Evolutionary conservation across 2,113 vertebrate genomes (phyloP).

Genomic region (Tragelaphus imberbis): DNA sequence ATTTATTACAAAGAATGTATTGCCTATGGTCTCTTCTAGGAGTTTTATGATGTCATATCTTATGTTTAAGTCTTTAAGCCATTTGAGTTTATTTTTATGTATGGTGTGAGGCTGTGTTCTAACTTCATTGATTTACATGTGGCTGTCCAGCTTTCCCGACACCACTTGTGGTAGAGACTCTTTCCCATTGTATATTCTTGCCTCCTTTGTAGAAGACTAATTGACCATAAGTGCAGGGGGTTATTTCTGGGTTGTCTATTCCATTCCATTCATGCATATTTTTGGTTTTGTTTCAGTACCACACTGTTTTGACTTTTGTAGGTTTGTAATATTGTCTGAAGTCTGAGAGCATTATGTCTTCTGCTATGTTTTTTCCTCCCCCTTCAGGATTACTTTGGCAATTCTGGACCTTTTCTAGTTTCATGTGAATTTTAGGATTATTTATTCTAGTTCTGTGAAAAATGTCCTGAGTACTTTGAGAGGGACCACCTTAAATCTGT

Average conservation of each 20-base stretch:
- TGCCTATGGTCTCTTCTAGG: background rate
- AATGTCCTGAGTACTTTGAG: background rate
- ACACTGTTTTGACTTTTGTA: background rate
- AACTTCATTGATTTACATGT: background rate
- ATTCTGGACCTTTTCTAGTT: background rate
- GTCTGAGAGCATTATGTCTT: background rate
- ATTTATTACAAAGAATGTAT: background rate
- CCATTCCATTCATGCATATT: background rate
- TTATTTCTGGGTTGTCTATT: background rate
- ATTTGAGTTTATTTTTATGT: background rate
- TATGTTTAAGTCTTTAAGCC: background rate
- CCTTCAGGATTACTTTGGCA: background rate
- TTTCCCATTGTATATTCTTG: background rate
- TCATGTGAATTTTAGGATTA: background rate
- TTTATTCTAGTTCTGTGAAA: background rate
- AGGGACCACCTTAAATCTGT: background rate
- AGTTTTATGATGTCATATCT: background rate
- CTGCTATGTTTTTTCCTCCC: background rate
- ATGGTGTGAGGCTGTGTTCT: background rate
- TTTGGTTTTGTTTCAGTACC: background rate
- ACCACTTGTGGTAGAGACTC: background rate
- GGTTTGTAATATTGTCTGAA: background rate
- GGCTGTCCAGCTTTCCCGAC: background rate
- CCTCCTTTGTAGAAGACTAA: background rate
- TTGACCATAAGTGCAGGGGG: background rate